Conservation (phyloP, 2,888 invertebrate species). For the Euphydryas editha region DNA sequence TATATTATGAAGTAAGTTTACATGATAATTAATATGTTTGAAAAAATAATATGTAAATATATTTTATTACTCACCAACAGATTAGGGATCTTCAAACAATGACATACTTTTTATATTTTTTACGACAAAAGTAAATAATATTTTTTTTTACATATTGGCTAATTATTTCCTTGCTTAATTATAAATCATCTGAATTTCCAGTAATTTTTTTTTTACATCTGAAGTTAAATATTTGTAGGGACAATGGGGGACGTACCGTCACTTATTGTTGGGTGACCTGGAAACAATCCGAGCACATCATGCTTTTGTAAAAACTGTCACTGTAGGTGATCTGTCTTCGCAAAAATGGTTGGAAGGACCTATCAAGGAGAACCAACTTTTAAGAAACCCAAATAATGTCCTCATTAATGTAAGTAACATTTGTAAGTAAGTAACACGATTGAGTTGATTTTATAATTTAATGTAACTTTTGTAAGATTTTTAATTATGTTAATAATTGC, state of each 20-base stretch:
- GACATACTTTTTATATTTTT: no score
- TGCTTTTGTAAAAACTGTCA: slow-evolving; percentile 89
- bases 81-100: no score
- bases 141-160: no score
- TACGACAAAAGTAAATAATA: no score
- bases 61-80: no score
- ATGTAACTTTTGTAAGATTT: no score
- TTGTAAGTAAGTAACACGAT: no score
- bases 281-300: slow-evolving; percentile 82
- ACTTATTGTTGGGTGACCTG: slow-evolving; percentile 85
- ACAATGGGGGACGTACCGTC: slow-evolving; percentile 93
- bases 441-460: not conserved
- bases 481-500: no score
- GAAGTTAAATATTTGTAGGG: slow-evolving; percentile 56
- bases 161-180: not conserved
- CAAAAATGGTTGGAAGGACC: slow-evolving; percentile 88
- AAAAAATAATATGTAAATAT: no score
- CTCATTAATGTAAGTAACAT: slow-evolving; percentile 66
- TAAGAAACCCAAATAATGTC: slow-evolving; percentile 56
- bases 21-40: not conserved
- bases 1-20: slow-evolving; percentile 84
- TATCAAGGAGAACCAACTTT: slow-evolving; percentile 59
- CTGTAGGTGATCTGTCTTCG: slow-evolving; percentile 93
- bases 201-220: not conserved
- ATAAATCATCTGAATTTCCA: slow-evolving; percentile 2